These are phyloP conservation scores for Fistularia tabacaria DNA, from an alignment of 2,797 vertebrate genomes.

Conservation along the genomic window DNA sequence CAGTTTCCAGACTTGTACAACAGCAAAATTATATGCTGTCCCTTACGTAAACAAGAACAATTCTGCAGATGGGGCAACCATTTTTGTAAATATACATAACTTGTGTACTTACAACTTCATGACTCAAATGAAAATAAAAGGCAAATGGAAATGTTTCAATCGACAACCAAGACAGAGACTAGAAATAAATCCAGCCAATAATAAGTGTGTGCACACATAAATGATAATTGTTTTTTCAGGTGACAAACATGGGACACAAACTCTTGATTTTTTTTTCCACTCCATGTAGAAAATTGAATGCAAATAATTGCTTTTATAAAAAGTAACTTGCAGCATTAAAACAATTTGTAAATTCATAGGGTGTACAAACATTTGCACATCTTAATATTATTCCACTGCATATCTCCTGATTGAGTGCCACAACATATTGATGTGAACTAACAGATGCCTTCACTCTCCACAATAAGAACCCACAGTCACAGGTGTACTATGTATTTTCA, in stretches of 20 bases:
- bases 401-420: not conserved
- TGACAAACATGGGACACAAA: not conserved
- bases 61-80: no score
- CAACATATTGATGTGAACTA: not conserved
- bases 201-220: not conserved
- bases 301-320: constrained; percentile 25
- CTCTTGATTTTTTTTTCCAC: not conserved
- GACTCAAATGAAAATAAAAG: no score
- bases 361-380: constrained; percentile 22
- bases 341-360: constrained; percentile 21
- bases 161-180: no score
- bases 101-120: no score
- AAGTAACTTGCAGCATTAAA: constrained; percentile 34
- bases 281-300: constrained; percentile 22
- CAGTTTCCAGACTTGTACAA: no score
- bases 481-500: constrained; percentile 3
- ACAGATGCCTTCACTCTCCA: constrained; percentile 1
- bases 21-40: no score
- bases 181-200: not conserved
- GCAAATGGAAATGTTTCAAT: no score
- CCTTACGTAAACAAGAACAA: no score
- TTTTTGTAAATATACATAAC: no score
- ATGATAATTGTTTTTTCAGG: no score
- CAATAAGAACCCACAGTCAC: constrained; percentile 7
- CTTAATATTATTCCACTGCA: not conserved